Evolutionary conservation across 2,113 vertebrate genomes (phyloP).

Genomic region (Dunckerocampus dactyliophorus): DNA sequence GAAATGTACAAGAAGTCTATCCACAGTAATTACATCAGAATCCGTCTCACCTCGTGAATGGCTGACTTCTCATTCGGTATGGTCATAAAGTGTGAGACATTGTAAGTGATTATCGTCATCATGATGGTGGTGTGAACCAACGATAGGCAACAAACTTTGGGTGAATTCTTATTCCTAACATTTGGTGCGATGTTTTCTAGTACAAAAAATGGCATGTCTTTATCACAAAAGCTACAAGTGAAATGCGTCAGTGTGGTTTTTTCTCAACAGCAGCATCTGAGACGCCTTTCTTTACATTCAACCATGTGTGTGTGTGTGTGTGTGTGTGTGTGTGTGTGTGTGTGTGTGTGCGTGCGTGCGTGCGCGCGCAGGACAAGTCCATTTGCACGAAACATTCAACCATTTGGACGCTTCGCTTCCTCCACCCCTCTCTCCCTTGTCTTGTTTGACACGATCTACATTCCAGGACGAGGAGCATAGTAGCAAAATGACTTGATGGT

Average conservation of each 20-base stretch:
- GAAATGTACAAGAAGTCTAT: constrained; percentile 75
- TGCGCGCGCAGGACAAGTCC: constrained; percentile 49
- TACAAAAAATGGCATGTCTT: constrained; percentile 40
- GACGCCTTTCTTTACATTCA: constrained; percentile 68
- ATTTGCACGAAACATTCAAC: constrained; percentile 62
- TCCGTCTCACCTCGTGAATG: constrained; percentile 29
- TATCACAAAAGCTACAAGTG: constrained; percentile 42
- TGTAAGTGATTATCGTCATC: constrained; percentile 34
- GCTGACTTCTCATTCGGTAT: constrained; percentile 39
- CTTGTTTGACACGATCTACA: constrained; percentile 16
- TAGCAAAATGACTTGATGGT: constrained; percentile 35
- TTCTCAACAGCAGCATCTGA: constrained; percentile 62
- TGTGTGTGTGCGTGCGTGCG: constrained; percentile 23
- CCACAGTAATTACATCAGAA: constrained; percentile 70
- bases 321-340: constrained; percentile 21
- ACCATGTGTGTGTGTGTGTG: constrained; percentile 32
- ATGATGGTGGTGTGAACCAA: constrained; percentile 18
- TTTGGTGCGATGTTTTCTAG: constrained; percentile 56
- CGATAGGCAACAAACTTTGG: constrained; percentile 45
- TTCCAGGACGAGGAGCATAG: constrained; percentile 32
- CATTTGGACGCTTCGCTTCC: constrained; percentile 19
- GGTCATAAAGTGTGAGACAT: constrained; percentile 29
- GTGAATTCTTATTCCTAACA: constrained; percentile 34
- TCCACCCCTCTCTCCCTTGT: constrained; percentile 17
- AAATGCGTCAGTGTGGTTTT: constrained; percentile 51